Base-by-base conservation (phyloP, 2,113 vertebrate species). In the Electrona antarctica region DNA sequence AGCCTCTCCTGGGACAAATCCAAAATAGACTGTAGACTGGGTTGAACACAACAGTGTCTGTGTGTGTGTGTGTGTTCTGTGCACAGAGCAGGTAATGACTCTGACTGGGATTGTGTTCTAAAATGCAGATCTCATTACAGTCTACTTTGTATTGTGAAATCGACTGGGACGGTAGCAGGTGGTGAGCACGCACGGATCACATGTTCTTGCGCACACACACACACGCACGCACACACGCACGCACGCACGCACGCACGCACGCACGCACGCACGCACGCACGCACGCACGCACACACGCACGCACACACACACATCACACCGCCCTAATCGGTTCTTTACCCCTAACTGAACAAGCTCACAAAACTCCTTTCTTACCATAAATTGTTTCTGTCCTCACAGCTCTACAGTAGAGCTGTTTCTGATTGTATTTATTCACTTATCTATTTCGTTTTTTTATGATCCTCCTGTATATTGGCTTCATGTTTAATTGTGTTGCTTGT, bases 61-160 rank as follows among this genome's bases (percentile, higher is more conserved):
- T 33, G n/a, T 77, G 14, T 77, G 56, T 5, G 14, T 45, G 52
- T 59, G 58, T 28, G 59, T 58, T 21, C 7, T 59, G 76, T 15
- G 48, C 45, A 55, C 47, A 45, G 7, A 48, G 41, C 41, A 46
- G 60, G 46, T 78, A 76, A 85, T 80, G 72, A 66, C 60, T 41
- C 33, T 8, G 28, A 45, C 7, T 65, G 61, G 14, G 69, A 68
- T 74, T 14, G 72, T 75, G 59, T 45, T 55, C 55, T 61, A 7
- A 59, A 75, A 81, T 69, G 63, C 58, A 69, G 77, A 79, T 62
- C 73, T 85, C 63, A 76, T 82, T 81, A 83, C 64, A 55, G 76
- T 71, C 59, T 65, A 72, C 61, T 85, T 74, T 80, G 67, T 73
- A 61, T 70, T 65, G 72, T 72, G 67, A 80, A 87, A 80, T 80